A percentile compares a stretch with the other conserved stretches of the same genome.
phyloP scores from a whole-genome alignment of 2,888 invertebrate species.

The Cephus nigrinus region DNA sequence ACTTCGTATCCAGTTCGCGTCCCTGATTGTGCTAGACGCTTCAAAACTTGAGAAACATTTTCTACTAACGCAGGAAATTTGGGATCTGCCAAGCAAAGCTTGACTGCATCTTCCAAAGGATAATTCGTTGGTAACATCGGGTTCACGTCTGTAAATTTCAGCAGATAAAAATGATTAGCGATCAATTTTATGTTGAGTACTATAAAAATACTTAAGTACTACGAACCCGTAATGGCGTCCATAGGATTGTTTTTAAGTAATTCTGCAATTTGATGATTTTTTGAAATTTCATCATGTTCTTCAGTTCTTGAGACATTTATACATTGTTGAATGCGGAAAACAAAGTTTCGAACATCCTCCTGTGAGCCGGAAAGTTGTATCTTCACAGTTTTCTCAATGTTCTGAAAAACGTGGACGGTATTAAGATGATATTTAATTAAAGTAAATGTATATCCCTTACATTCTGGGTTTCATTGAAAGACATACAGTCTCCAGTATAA shows the following conservation, averaged over 20 bases:
- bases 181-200: background rate
- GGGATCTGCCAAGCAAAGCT: background rate
- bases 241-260: background rate
- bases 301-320: background rate
- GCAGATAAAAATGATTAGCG: background rate
- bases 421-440: background rate
- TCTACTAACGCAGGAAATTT: background rate
- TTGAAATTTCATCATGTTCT: background rate
- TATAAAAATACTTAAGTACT: background rate
- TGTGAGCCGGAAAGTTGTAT: background rate
- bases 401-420: background rate
- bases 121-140: background rate
- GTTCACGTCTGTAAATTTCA: background rate
- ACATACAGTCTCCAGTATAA: background rate
- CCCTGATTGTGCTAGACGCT: background rate
- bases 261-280: background rate
- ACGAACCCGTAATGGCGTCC: background rate
- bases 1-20: background rate
- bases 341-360: background rate
- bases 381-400: background rate
- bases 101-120: background rate
- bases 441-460: background rate
- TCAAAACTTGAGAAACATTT: background rate
- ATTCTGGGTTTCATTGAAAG: background rate
- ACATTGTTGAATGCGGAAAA: background rate